Base-by-base conservation (phyloP, 2,888 invertebrate genomes). In the Aromia moschata region DNA sequence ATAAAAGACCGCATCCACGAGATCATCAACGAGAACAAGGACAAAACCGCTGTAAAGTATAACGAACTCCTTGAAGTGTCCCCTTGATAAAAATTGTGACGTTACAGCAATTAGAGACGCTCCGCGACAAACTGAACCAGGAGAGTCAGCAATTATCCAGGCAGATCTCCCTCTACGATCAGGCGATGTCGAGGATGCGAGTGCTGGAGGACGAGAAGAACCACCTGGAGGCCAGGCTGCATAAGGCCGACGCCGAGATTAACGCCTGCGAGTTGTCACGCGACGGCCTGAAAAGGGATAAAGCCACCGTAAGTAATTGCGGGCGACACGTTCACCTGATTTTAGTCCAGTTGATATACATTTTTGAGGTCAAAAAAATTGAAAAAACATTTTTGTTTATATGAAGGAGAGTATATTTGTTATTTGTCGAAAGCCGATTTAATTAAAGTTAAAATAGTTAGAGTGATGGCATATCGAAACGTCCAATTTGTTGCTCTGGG, bases 1-100 rank as follows among this genome's bases (percentile, higher is more conserved):
- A 90, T 94, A 61, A 92, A 92, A 77, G 93, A 93, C 62, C 85
- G 91, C 64, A 86, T 93, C 53, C 84, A 91, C 12, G 92, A 93
- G 78, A 84, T 92, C 40, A 80, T 92, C 18, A 86, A 85, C 58
- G 93, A 93, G 58, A 89, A 89, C 77, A 91, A 92, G 78, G 90
- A 91, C 64, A 89, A 89, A 82, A 83, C 86, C 70, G 84, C 88
- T 79, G 93, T 92, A 84, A 64, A 54, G 14, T 31, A 52, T 12
- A n/a, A 45, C 16, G 15, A 2, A 45, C 7, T n/a, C 20, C 11
- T 20, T 10, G 18, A 17, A 40, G n/a, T 12, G 14, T 38, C 25
- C 20, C 14, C 3, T 11, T 36, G 4, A 25, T 38, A 51, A 54
- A 20, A 41, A 38, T 11, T 36, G 7, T 56, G 46, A 47, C 58